Evolutionary conservation across 2,797 vertebrate genomes (phyloP).

Genomic region (Botia kubotai): DNA sequence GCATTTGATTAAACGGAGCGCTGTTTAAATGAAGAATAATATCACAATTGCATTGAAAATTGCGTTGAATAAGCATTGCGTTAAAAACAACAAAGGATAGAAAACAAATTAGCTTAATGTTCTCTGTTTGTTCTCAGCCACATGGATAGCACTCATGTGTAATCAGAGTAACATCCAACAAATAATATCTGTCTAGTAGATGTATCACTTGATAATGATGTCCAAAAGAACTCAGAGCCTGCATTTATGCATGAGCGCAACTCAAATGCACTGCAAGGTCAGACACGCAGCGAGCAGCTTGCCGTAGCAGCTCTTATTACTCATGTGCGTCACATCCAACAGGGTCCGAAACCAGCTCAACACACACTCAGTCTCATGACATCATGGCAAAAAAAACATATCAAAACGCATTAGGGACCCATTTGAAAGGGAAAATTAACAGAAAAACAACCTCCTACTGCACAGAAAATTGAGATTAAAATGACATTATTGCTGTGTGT

Average conservation of each 20-base stretch:
- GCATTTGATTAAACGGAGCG: constrained; percentile 37
- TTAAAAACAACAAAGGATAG: constrained; percentile 27
- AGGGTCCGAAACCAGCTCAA: constrained; percentile 48
- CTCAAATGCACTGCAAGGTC: constrained; percentile 59
- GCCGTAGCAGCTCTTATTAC: constrained; percentile 43
- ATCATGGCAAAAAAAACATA: constrained; percentile 44
- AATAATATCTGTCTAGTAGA: constrained; percentile 42
- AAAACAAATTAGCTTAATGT: constrained; percentile 30
- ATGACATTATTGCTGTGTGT: not conserved
- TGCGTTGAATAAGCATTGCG: not conserved
- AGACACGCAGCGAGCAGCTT: constrained; percentile 49
- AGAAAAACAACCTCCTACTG: constrained; percentile 32
- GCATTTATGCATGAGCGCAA: constrained; percentile 57
- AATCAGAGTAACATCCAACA: constrained; percentile 30
- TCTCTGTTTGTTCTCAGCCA: constrained; percentile 18
- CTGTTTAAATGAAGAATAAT: constrained; percentile 35
- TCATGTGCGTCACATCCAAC: constrained; percentile 34
- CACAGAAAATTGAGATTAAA: constrained; percentile 12
- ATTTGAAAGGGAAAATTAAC: not conserved
- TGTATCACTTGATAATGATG: constrained; percentile 58
- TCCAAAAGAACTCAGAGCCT: constrained; percentile 52
- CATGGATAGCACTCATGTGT: constrained; percentile 17
- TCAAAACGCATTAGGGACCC: constrained; percentile 42
- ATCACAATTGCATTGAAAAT: not conserved
- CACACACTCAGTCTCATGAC: constrained; percentile 46